Evolutionary conservation across 2,113 vertebrate species (phyloP), one percentile per base, ranked within the genome.

Genomic region (Syngnathus typhle): DNA sequence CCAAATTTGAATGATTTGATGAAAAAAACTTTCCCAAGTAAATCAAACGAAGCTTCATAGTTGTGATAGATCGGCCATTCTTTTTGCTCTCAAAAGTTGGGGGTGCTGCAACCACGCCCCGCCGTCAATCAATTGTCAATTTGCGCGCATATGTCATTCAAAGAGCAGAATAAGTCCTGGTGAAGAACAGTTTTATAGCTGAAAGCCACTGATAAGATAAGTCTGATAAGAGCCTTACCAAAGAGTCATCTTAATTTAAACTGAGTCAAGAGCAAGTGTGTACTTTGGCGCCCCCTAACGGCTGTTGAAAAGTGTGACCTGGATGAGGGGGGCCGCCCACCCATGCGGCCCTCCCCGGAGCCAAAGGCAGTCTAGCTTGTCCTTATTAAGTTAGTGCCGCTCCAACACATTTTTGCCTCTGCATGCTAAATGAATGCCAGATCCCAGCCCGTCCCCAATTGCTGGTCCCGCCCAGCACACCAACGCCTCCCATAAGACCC

Each of bases 251-350:
- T 56, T 79, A 43, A 84, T 85, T 73, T 18, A 66, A 69, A 72
- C 64, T 37, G 63, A 73, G 71, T 80, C 73, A 81, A 80, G 70
- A 70, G 81, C 81, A 87, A 76, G 54, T 80, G 74, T 85, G 82
- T 86, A 83, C 87, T 87, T 82, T 89, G 87, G 84, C 81, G 87
- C 87, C 59, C 85, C 80, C 83, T 85, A 77, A 85, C 87, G 87
- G 81, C 59, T 64, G 68, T 66, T 76, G 32, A 67, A 73, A 74
- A 65, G n/a, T 36, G 36, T 77, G 67, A 69, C 59, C 1, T 0
- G 7, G n/a, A 19, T 36, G 77, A 73, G 75, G 72, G 46, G 36
- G 49, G 36, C 4, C 12, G 84, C 78, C 82, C 80, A 78, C 81
- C 77, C 80, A 79, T 73, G 9, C 7, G 2, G 49, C 6, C 38